Evolutionary conservation across 2,797 vertebrate genomes (phyloP).

Genomic region (Leptodactylus fallax): DNA sequence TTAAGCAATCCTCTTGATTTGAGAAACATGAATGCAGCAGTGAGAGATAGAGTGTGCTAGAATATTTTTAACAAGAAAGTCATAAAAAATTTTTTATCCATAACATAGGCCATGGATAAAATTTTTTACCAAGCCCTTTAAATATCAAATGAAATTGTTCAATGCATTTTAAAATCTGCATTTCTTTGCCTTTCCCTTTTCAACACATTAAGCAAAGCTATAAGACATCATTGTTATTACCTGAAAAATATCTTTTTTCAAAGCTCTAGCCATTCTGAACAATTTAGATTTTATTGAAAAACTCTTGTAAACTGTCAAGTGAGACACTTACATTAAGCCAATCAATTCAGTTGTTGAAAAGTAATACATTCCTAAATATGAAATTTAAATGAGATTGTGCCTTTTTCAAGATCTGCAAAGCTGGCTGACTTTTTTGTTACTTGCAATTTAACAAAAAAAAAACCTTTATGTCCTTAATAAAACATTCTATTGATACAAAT

Average conservation of each 20-base stretch:
- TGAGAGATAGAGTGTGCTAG: too few species aligned
- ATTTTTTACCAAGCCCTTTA: too few species aligned
- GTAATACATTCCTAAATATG: neutral
- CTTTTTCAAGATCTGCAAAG: neutral
- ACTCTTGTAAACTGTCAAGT: conserved; percentile 28
- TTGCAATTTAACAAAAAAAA: neutral
- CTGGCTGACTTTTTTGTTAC: too few species aligned
- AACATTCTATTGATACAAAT: too few species aligned
- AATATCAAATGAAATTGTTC: too few species aligned
- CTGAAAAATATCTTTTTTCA: neutral
- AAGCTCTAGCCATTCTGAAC: neutral
- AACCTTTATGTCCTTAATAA: neutral
- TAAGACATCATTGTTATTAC: neutral
- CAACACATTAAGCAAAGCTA: neutral
- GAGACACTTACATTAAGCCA: conserved; percentile 31
- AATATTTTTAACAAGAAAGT: too few species aligned
- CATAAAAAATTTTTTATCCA: too few species aligned
- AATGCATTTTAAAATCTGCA: neutral
- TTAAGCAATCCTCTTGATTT: too few species aligned
- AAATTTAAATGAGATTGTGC: conserved; percentile 1
- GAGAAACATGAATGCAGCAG: too few species aligned
- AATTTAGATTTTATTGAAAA: conserved; percentile 16
- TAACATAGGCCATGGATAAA: too few species aligned
- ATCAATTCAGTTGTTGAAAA: conserved; percentile 20
- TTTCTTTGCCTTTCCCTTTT: neutral